Conservation (phyloP, 2,797 vertebrate genomes). For the Characodon lateralis region DNA sequence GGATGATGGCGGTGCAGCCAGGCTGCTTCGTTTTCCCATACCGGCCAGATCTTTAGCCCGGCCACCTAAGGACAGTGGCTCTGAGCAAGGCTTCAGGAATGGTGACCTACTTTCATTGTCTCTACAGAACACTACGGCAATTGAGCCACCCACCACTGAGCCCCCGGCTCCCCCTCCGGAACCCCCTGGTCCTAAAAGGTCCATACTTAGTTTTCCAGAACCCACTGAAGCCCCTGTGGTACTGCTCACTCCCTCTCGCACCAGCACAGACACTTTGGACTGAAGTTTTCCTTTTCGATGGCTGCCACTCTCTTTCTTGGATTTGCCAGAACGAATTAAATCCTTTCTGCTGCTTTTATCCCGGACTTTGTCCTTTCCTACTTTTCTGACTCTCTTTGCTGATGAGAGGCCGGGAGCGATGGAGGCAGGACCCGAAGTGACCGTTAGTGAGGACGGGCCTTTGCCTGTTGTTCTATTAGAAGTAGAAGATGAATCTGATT, state of each 20-base stretch:
- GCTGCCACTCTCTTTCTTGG: constrained; percentile 75
- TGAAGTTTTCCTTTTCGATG: constrained; percentile 89
- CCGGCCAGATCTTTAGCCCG: constrained; percentile 72
- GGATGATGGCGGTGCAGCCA: constrained; percentile 62
- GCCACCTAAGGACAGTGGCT: constrained; percentile 69
- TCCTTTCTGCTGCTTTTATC: constrained; percentile 81
- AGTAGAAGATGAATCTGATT: constrained; percentile 73
- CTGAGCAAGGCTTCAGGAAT: constrained; percentile 89
- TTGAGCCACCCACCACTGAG: constrained; percentile 87
- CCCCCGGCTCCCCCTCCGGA: constrained; percentile 63
- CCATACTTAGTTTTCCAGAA: constrained; percentile 79
- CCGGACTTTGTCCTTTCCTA: constrained; percentile 75
- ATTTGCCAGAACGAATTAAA: constrained; percentile 68
- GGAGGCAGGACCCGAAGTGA: constrained; percentile 50
- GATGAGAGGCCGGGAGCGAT: constrained; percentile 60
- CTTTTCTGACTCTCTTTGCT: constrained; percentile 71
- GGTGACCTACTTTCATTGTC: constrained; percentile 93
- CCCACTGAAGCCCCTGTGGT: constrained; percentile 82
- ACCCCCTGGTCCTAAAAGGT: constrained; percentile 72
- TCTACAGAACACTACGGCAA: constrained; percentile 91
- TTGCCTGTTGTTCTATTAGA: constrained; percentile 75
- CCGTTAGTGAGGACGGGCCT: constrained; percentile 69
- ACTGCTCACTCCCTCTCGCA: constrained; percentile 91
- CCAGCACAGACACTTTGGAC: constrained; percentile 92
- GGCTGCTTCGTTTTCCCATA: constrained; percentile 69